Evolutionary conservation across 2,797 vertebrate species (phyloP).

Genomic region (Acrossocheilus fasciatus): DNA sequence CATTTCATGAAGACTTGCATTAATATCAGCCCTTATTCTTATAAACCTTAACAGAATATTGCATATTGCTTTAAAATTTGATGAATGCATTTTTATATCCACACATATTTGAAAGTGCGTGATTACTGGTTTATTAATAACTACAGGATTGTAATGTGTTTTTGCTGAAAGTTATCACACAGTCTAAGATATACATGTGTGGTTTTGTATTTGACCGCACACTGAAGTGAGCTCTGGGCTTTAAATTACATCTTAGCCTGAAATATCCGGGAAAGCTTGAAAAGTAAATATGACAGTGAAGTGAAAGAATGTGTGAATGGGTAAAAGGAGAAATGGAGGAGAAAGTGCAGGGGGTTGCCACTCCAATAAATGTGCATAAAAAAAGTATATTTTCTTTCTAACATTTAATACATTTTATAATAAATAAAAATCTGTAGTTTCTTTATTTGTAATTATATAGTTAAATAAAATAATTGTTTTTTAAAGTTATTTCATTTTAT

Average conservation of each 20-base stretch:
- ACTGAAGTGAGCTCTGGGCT: not conserved
- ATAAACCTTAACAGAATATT: not conserved
- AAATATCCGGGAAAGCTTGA: constrained; percentile 54
- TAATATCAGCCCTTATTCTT: not conserved
- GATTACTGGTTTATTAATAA: not conserved
- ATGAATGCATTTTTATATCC: not conserved
- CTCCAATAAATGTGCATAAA: not conserved
- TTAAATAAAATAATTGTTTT: not conserved
- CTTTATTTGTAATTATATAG: not conserved
- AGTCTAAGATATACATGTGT: not conserved
- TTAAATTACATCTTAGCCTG: constrained; percentile 44
- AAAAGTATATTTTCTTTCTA: not conserved
- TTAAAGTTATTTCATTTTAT: not conserved
- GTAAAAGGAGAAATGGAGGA: constrained; percentile 7
- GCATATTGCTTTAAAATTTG: not conserved
- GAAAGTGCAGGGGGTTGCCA: not conserved
- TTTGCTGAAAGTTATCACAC: not conserved
- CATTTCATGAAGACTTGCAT: not conserved
- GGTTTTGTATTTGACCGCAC: constrained; percentile 9
- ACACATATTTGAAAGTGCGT: not conserved
- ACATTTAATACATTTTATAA: not conserved
- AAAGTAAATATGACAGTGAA: constrained; percentile 58
- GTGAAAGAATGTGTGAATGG: constrained; percentile 57
- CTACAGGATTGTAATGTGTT: not conserved
- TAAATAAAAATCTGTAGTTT: not conserved